Percentiles rank a stretch among this genome's conserved stretches.
phyloP scores from a whole-genome alignment of 2,888 invertebrate species.

The Melangyna quadrimaculata region DNA sequence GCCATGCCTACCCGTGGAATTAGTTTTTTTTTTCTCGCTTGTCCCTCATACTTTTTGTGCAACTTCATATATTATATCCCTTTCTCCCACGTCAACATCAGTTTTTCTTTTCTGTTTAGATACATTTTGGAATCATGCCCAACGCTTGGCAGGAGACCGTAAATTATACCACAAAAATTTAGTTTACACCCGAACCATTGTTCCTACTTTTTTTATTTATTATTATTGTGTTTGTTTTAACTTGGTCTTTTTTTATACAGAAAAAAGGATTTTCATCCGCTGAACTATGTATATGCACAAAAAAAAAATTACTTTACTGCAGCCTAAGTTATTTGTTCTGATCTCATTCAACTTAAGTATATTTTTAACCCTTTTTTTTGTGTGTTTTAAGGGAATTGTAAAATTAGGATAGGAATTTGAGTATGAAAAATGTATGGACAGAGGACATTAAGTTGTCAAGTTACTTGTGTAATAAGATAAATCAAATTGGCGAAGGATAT shows the following conservation, averaged over 20 bases:
- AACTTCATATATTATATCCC: not conserved
- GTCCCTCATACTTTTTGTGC: not conserved
- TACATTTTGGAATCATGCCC: slow-evolving; percentile 65
- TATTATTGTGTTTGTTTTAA: not conserved
- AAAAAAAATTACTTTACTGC: not conserved
- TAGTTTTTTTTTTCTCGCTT: not conserved
- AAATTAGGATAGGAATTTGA: not conserved
- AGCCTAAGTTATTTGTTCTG: slow-evolving; percentile 41
- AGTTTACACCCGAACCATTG: slow-evolving; percentile 42
- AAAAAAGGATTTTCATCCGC: slow-evolving; percentile 19
- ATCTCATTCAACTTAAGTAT: slow-evolving; percentile 13
- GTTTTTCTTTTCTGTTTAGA: too few species aligned
- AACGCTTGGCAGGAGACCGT: slow-evolving; percentile 60
- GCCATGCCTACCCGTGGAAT: slow-evolving; percentile 18
- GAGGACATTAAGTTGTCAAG: not conserved
- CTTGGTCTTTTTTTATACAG: not conserved
- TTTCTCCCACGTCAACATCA: slow-evolving; percentile 32
- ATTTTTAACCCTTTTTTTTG: not conserved
- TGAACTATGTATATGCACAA: too few species aligned
- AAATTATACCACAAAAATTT: slow-evolving; percentile 65
- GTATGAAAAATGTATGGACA: not conserved
- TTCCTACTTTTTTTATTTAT: slow-evolving; percentile 3
- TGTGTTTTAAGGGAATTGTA: not conserved
- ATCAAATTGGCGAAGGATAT: too few species aligned
- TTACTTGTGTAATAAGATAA: not conserved